A percentile compares a stretch with the other conserved stretches of the same genome.
These are phyloP conservation scores for Nothoprocta pentlandii DNA, from an alignment of 2,113 vertebrate genomes.

Conservation along the genomic window DNA sequence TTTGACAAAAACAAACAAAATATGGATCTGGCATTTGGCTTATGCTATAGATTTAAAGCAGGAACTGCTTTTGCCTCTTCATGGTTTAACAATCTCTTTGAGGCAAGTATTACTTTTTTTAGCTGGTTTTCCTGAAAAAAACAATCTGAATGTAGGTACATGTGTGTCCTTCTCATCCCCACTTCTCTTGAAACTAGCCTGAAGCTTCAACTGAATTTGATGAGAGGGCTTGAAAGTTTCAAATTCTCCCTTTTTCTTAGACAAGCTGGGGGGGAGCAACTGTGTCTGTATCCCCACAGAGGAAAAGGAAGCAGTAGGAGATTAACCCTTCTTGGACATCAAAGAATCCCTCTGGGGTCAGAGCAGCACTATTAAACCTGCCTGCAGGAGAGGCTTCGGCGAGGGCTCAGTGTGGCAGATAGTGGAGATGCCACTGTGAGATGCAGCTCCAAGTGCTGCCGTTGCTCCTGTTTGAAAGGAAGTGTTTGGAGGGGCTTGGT, in stretches of 20 bases:
- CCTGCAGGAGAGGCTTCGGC: background rate
- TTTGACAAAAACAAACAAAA: background rate
- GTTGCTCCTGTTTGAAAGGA: rapidly evolving
- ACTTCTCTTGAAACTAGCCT: background rate
- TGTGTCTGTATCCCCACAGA: rapidly evolving
- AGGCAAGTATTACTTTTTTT: background rate
- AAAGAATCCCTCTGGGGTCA: background rate
- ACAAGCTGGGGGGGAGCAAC: background rate
- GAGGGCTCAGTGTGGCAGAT: background rate
- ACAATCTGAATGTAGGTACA: background rate
- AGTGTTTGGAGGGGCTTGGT: background rate
- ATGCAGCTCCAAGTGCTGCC: rapidly evolving
- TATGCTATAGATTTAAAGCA: background rate
- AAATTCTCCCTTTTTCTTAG: background rate
- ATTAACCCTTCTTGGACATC: background rate
- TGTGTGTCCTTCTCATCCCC: background rate
- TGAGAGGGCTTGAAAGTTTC: background rate
- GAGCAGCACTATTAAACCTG: background rate
- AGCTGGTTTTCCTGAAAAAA: background rate
- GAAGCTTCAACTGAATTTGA: background rate
- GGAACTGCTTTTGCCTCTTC: background rate
- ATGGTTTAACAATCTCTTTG: background rate
- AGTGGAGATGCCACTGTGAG: background rate
- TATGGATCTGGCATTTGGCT: background rate
- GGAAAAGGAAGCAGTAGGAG: background rate